Percentiles rank a stretch among this genome's conserved stretches.
These are phyloP conservation scores for Lamellibrachia satsuma DNA, from an alignment of 2,888 invertebrate species.

Conservation along the genomic window DNA sequence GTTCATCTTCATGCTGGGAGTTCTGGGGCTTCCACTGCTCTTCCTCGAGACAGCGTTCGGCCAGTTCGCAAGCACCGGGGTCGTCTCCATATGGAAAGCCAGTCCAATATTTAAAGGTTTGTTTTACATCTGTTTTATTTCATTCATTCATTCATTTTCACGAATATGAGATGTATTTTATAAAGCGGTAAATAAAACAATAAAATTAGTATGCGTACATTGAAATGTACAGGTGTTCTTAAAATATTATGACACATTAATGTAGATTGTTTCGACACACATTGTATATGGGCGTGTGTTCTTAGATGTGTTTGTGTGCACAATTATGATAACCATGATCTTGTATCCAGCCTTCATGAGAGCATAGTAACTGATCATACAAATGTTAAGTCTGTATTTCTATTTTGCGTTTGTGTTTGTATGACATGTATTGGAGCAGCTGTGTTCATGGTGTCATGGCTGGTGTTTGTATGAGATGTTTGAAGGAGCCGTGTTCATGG, in stretches of 20 bases:
- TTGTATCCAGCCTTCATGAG: too few relatives aligned
- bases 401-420: neutral
- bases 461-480: neutral
- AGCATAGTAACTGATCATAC: too few relatives aligned
- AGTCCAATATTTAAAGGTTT: conserved; percentile 58
- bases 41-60: conserved; percentile 83
- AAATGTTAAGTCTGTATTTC: too few relatives aligned
- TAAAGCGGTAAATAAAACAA: neutral
- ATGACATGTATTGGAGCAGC: neutral
- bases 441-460: neutral
- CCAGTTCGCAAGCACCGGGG: conserved; percentile 75
- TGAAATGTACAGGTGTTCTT: conserved; percentile 54
- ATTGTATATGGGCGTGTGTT: too few relatives aligned
- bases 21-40: conserved; percentile 83
- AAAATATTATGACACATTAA: too few relatives aligned
- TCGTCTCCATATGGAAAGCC: conserved; percentile 59
- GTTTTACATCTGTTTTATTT: conserved; percentile 50
- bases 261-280: too few relatives aligned
- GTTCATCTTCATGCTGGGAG: conserved; percentile 79
- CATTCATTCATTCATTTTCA: conserved; percentile 49
- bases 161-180: neutral
- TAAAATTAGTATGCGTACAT: neutral
- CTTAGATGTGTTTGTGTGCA: too few relatives aligned
- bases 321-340: too few relatives aligned
- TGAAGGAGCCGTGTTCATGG: neutral